Evolutionary conservation across 2,888 invertebrate species (phyloP), one percentile per base, ranked within the genome.

Genomic region (Drosophila flavopinicola): DNA sequence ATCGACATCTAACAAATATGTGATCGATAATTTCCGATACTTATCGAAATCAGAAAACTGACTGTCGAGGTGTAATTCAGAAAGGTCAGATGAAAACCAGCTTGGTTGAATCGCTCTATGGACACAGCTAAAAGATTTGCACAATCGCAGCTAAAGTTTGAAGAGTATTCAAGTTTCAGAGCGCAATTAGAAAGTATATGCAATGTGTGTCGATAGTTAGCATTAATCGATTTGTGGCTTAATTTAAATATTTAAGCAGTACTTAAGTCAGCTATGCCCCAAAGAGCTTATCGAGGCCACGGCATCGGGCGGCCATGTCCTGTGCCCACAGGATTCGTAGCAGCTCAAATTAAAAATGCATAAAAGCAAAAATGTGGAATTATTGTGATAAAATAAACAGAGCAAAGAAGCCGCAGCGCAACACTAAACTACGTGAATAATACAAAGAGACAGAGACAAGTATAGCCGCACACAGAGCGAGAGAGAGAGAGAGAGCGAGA

Each of bases 341-440:
- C 48, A 75, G 71, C 61, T 70, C 73, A 80, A 87, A 87, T 87
- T 87, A 85, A 80, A 86, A 87, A 85, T 87, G 84, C 82, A 86
- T 82, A 84, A 88, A 78, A 86, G 88, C 82, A 76, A 77, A 79
- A 86, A 79, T 78, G 68, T 74, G 85, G 70, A 85, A 84, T 86
- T 85, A 87, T 87, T 84, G 84, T 85, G 88, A 86, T 77, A 87
- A 78, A 85, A 85, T 82, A 79, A 85, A 85, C 78, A 78, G 66
- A 72, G 63, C 65, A 49, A 68, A 68, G 85, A 75, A 75, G 72
- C 85, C 72, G 66, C 78, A 83, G 57, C 67, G 61, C 42, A 60
- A 66, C 69, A 53, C 53, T 63, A 63, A 63, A 68, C 51, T 51
- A 69, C 69, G 75, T 52, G 69, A 69, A 74, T 30, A 51, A 59